phyloP scores from a whole-genome alignment of 2,888 invertebrate genomes.

The Heteromyza rotundicornis region DNA sequence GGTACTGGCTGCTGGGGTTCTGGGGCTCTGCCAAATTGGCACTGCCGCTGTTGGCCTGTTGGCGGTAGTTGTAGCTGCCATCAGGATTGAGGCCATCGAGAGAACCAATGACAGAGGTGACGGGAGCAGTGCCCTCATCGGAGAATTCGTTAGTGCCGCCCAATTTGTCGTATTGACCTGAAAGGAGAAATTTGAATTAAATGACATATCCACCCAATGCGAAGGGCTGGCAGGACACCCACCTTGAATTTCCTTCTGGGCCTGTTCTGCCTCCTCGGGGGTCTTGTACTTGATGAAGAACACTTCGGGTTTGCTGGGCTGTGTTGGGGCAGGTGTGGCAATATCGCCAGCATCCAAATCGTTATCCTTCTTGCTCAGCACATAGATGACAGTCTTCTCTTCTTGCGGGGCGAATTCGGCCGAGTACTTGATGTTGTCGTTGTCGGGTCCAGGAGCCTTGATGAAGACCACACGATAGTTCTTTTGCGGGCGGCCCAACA shows the following conservation, averaged over 20 bases:
- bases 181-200: not conserved
- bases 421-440: slow-evolving; percentile 51
- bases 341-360: slow-evolving; percentile 54
- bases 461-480: slow-evolving; percentile 62
- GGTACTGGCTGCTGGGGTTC: slow-evolving; percentile 42
- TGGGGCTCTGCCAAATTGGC: slow-evolving; percentile 11
- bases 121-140: slow-evolving; percentile 52
- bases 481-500: slow-evolving; percentile 58
- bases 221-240: not conserved
- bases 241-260: slow-evolving; percentile 61
- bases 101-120: slow-evolving; percentile 54
- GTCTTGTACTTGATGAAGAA: slow-evolving; percentile 63
- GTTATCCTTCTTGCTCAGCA: slow-evolving; percentile 58
- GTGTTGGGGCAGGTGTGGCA: slow-evolving; percentile 57
- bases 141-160: slow-evolving; percentile 54
- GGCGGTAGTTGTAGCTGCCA: slow-evolving; percentile 54
- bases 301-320: slow-evolving; percentile 61
- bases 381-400: slow-evolving; percentile 63
- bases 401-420: slow-evolving; percentile 59
- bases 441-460: slow-evolving; percentile 54
- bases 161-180: slow-evolving; percentile 54
- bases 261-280: slow-evolving; percentile 58
- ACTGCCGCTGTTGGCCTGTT: slow-evolving; percentile 29
- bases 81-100: slow-evolving; percentile 54
- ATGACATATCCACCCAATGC: not conserved